Evolutionary conservation across 2,888 invertebrate species (phyloP).

Genomic region (Dynastes tityus): DNA sequence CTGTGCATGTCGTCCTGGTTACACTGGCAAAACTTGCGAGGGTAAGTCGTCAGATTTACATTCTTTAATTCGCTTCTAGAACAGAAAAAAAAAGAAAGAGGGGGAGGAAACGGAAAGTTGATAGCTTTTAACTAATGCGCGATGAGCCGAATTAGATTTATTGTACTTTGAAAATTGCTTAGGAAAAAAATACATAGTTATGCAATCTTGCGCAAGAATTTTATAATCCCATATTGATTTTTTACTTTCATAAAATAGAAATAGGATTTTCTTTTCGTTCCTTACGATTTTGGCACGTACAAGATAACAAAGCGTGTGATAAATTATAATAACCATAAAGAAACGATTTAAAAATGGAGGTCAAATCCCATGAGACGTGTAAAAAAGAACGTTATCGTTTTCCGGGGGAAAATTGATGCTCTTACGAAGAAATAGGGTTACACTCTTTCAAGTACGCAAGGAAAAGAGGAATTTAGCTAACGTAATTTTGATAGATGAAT

Average conservation of each 20-base stretch:
- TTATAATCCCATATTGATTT: too few species aligned
- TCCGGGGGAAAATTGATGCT: slow-evolving; percentile 27
- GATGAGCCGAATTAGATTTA: slow-evolving; percentile 4
- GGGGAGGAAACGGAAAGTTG: background rate
- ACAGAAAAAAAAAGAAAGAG: background rate
- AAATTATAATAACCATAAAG: slow-evolving; percentile 46
- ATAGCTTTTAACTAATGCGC: background rate
- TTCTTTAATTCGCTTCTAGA: slow-evolving; percentile 12
- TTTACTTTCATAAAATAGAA: too few species aligned
- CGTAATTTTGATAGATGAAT: slow-evolving; percentile 75
- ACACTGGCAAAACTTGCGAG: slow-evolving; percentile 86
- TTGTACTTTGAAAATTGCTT: background rate
- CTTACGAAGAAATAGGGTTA: background rate
- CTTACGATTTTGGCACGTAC: background rate
- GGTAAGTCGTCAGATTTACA: slow-evolving; percentile 70
- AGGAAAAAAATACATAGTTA: background rate
- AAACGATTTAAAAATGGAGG: slow-evolving; percentile 35
- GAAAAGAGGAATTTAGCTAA: slow-evolving; percentile 26
- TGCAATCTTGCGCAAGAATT: too few species aligned
- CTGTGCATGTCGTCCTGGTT: slow-evolving; percentile 87
- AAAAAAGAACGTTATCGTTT: slow-evolving; percentile 35
- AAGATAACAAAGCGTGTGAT: slow-evolving; percentile 20
- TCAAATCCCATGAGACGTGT: slow-evolving; percentile 30
- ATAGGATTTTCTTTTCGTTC: too few species aligned
- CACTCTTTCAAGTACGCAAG: background rate